Base-by-base conservation (phyloP, 2,113 vertebrate species). In the Cranoglanis bouderius region DNA sequence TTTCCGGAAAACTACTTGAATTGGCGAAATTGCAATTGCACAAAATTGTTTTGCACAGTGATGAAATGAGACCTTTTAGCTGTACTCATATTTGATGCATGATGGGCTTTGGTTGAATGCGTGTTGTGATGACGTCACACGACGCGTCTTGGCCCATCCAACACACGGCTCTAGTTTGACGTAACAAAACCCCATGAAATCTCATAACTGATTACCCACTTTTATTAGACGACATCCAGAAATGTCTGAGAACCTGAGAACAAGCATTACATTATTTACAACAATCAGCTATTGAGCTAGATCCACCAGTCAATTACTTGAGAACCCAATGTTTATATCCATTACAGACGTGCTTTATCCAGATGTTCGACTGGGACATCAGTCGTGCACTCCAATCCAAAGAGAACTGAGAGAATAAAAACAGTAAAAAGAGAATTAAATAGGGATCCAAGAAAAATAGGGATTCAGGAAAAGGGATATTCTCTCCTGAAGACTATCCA, bases 371-470 rank as follows among this genome's bases (percentile, higher is more conserved):
- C 82, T 57, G 29, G 53, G 65, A 85, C 75, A 82, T 85, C 49
- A 61, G 53, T 49, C 51, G 40, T 57, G 84, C 49, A 46, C 59
- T 90, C 70, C 70, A 24, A 40, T 78, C 70, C 61, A 89, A 89
- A 86, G 83, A 84, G 61, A 87, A 84, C 29, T 57, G 14, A 83
- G 80, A 84, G 53, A 70, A 57, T 86, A 29, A 83, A 88, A 82
- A 87, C 82, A 83, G 72, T 77, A 59, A 74, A 82, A 86, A 43
- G 35, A 77, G 70, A 75, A 59, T 43, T 29, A 4, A 43, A 32
- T 32, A n/a, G 59, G 85, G 19, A 53, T 70, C 84, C 88, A 90
- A 83, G 67, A 63, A 88, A 88, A 88, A 88, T 24, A 53, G 40
- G 86, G 63, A 85, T 88, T 75, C 82, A 29, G 88, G 83, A 40